These are phyloP conservation scores for Chymomyza amoena DNA, from an alignment of 2,888 invertebrate species.

Conservation along the genomic window DNA sequence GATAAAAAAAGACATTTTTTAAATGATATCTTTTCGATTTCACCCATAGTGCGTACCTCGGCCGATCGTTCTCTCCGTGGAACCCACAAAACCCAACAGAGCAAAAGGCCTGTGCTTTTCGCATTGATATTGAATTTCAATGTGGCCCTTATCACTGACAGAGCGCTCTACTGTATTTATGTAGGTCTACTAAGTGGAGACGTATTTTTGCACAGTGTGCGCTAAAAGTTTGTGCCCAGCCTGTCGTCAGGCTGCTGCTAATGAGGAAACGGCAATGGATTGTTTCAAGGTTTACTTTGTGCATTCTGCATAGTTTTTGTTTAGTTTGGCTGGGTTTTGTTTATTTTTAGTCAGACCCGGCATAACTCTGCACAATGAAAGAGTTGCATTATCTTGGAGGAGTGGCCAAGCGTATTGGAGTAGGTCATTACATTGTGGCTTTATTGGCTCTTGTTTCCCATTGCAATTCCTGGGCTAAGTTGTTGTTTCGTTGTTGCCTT, in stretches of 20 bases:
- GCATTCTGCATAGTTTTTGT: conserved; percentile 53
- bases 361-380: conserved; percentile 60
- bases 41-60: conserved; percentile 2
- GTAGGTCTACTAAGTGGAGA: conserved; percentile 10
- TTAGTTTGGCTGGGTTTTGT: conserved; percentile 8
- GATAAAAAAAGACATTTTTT: too few species aligned
- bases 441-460: conserved; percentile 30
- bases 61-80: conserved; percentile 12
- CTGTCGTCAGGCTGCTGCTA: conserved; percentile 37
- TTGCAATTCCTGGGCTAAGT: conserved; percentile 14
- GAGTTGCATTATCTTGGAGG: conserved; percentile 58
- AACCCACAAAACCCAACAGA: conserved; percentile 36
- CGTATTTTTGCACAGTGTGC: conserved; percentile 19
- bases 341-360: conserved; percentile 8
- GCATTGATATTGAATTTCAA: conserved; percentile 70
- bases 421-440: conserved; percentile 60
- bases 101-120: conserved; percentile 44
- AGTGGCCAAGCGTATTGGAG: conserved; percentile 36
- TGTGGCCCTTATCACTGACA: conserved; percentile 48
- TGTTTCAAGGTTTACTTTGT: conserved; percentile 64
- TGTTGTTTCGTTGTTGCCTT: conserved; percentile 53
- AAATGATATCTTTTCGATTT: too few species aligned
- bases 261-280: conserved; percentile 68
- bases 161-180: not conserved
- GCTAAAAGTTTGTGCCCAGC: conserved; percentile 6